Conservation (phyloP, 2,797 vertebrate species). For the Nannoperca obscura region DNA sequence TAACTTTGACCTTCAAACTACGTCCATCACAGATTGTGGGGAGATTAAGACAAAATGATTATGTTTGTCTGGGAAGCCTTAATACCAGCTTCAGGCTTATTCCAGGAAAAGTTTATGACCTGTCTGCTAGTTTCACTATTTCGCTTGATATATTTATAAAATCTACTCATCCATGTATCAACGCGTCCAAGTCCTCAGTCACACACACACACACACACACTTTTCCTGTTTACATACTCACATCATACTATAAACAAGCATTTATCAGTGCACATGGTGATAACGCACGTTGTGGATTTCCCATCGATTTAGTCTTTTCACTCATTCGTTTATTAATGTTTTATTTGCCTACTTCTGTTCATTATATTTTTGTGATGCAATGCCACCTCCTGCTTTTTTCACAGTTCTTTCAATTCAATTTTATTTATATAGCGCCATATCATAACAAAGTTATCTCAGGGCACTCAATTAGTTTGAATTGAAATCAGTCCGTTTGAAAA, state of each 20-base stretch:
- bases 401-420: no score
- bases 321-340: not conserved
- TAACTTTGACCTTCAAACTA: not conserved
- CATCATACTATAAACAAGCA: slow-evolving; percentile 1
- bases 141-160: not conserved
- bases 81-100: not conserved
- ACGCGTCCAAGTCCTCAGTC: not conserved
- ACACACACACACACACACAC: not conserved
- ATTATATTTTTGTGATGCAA: not conserved
- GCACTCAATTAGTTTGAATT: no score
- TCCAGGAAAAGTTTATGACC: not conserved
- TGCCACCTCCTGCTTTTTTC: not conserved
- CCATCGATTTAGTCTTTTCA: not conserved
- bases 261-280: not conserved
- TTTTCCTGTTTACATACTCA: slow-evolving; percentile 26
- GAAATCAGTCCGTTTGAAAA: no score
- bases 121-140: not conserved
- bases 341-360: not conserved
- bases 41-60: not conserved
- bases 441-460: no score
- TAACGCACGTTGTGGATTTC: not conserved
- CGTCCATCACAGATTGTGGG: not conserved
- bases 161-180: not conserved
- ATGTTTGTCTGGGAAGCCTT: not conserved
- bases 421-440: no score